These are phyloP conservation scores for Melanaphis sacchari DNA, from an alignment of 1,140 invertebrate genomes.

Conservation along the genomic window DNA sequence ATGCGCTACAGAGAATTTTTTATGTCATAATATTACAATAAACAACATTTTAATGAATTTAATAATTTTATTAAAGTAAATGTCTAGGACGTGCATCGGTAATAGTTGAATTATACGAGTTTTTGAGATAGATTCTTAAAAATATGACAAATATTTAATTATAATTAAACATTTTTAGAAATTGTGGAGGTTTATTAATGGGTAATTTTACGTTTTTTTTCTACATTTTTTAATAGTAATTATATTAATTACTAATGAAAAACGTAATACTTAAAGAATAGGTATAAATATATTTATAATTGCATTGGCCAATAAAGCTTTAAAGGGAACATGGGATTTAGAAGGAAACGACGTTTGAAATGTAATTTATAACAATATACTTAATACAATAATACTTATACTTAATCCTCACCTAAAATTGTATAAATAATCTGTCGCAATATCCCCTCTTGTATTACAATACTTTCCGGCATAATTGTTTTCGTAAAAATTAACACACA, in stretches of 20 bases:
- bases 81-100: neutral
- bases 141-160: neutral
- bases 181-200: neutral
- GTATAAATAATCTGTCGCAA: neutral
- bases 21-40: neutral
- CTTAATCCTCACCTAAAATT: neutral
- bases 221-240: too few species aligned
- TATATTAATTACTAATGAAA: neutral
- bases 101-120: neutral
- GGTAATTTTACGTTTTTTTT: too few species aligned
- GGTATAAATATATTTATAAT: neutral
- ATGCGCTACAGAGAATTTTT: neutral
- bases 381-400: neutral
- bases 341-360: neutral
- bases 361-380: neutral
- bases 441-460: neutral
- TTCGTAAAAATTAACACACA: neutral
- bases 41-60: neutral
- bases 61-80: neutral
- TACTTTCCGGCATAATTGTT: neutral
- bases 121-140: neutral
- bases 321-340: neutral
- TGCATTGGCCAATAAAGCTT: neutral
- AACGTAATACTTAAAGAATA: neutral
- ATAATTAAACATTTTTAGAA: neutral